Evolutionary conservation across 2,797 vertebrate genomes (phyloP).

Genomic region (Centropyge bicolor): DNA sequence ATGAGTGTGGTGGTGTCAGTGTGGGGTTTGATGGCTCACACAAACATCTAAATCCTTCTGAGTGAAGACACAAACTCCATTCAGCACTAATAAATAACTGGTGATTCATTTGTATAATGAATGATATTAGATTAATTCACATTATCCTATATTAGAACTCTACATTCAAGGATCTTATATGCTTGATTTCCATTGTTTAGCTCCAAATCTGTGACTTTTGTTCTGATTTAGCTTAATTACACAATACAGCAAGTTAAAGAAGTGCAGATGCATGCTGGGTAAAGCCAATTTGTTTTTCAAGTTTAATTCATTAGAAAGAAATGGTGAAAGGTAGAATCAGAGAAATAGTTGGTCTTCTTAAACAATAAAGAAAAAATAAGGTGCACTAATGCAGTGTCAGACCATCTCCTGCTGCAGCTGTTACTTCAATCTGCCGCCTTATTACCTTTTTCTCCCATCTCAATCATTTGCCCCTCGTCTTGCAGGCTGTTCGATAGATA

Average conservation of each 20-base stretch:
- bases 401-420: slow-evolving; percentile 1
- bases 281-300: neutral
- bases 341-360: neutral
- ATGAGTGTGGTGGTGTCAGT: slow-evolving; percentile 29
- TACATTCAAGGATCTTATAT: neutral
- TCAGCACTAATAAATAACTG: neutral
- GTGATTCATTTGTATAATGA: neutral
- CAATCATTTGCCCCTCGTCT: neutral
- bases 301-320: neutral
- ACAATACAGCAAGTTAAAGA: neutral
- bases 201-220: neutral
- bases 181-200: neutral
- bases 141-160: neutral
- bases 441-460: neutral
- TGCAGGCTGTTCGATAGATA: neutral
- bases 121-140: neutral
- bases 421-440: neutral
- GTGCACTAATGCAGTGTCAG: neutral
- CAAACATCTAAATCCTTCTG: slow-evolving; percentile 10
- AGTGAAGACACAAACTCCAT: neutral
- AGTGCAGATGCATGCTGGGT: neutral
- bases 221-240: neutral
- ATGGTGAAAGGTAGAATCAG: neutral
- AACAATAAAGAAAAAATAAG: neutral
- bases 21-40: slow-evolving; percentile 9